These are phyloP conservation scores for Carettochelys insculpta DNA, from an alignment of 2,113 vertebrate genomes.

Conservation along the genomic window DNA sequence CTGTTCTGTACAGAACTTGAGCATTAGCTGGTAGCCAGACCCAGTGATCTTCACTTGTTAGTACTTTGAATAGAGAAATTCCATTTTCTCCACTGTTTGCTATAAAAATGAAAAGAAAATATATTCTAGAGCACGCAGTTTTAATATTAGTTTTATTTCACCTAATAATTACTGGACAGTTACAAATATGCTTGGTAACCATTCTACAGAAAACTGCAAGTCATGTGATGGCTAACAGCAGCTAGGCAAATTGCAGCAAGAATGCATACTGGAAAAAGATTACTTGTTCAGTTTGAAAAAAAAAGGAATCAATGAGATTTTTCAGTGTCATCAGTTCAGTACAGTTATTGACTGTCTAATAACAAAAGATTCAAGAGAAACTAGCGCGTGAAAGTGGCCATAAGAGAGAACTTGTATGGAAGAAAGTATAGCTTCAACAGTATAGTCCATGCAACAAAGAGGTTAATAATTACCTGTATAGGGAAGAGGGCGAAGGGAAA, in stretches of 20 bases:
- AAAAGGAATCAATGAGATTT: too few relatives aligned
- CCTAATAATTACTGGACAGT: rapidly evolving
- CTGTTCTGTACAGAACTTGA: constrained; percentile 71
- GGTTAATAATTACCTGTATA: neutral
- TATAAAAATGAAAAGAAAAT: constrained; percentile 49
- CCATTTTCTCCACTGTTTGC: constrained; percentile 76
- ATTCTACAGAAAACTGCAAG: neutral
- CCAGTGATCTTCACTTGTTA: constrained; percentile 75
- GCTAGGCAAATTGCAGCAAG: neutral
- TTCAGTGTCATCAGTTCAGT: neutral
- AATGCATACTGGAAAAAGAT: neutral
- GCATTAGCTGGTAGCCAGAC: constrained; percentile 74
- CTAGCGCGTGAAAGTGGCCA: neutral
- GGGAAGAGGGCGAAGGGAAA: neutral
- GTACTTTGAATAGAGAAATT: constrained; percentile 70
- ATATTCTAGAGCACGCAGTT: neutral
- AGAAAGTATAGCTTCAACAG: neutral
- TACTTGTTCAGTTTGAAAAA: neutral
- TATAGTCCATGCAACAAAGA: neutral
- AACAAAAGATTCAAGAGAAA: neutral
- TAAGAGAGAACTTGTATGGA: neutral
- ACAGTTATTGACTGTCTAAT: neutral
- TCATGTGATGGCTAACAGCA: neutral
- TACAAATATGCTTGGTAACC: neutral
- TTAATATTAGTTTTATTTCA: neutral